Base-by-base conservation (phyloP, 2,888 invertebrate genomes). In the Argyra leucocephala region DNA sequence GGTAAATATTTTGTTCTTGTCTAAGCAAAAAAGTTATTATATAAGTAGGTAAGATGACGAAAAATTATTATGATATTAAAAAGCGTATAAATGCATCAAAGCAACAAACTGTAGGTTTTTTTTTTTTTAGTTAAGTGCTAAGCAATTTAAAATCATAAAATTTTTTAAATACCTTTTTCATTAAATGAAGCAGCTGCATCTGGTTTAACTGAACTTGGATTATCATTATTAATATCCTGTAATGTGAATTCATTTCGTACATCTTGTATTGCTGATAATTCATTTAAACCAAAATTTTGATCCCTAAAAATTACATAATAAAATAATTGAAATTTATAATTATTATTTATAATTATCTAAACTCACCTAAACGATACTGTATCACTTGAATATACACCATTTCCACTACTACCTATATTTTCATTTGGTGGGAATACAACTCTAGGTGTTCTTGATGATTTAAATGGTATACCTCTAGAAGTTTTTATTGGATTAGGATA, bases 161-260 rank as follows among this genome's bases (percentile, higher is more conserved):
- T 57, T 36, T 6, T 60, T 22, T 58, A 80, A 85, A 82, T 79
- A 88, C 88, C 88, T 82, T 87, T 83, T 72, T 88, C 88, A 69
- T 85, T 82, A 71, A 84, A 83, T 61, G 82, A 83, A 57, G 78
- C 80, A 2, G 79, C 78, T 10, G 82, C 83, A 15, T 82, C 81
- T 1, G 76, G 74, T 67, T 73, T 74, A 10, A 80, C 70, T 4
- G 73, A 72, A 12, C 67, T 68, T 31, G 66, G 69, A 65, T 66
- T 71, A 10, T 73, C 75, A 63, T 75, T 73, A 58, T 78, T 82
- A 65, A 85, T 79, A 72, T 88, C 88, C 80, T 88, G 88, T 60
- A 88, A 75, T 68, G 82, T 83, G 69, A 83, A 82, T 24, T 86
- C 85, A 69, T 85, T 85, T 66, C 81, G 77, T 21, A 81, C 78